Conservation (phyloP, 2,888 invertebrate genomes). For the Tinea trinotella region DNA sequence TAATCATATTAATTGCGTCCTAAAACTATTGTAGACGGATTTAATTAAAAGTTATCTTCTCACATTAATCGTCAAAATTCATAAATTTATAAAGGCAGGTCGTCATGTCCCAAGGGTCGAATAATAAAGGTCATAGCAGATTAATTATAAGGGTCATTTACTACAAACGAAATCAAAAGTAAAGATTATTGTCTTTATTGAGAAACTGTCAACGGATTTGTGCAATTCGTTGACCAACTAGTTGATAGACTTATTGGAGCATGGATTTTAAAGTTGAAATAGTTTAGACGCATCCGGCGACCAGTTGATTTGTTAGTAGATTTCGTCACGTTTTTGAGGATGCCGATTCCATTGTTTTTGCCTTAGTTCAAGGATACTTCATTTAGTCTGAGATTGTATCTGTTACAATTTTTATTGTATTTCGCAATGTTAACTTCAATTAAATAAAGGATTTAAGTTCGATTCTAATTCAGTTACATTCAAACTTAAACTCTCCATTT, state of each 20-base stretch:
- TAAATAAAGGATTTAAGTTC: too few species aligned
- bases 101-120: background rate
- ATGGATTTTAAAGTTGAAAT: slow-evolving; percentile 37
- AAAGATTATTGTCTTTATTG: slow-evolving; percentile 44
- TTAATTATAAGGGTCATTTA: background rate
- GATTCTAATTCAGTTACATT: too few species aligned
- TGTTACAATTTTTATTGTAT: background rate
- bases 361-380: background rate
- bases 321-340: background rate
- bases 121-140: background rate
- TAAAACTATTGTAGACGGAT: too few species aligned
- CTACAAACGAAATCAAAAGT: slow-evolving; percentile 13
- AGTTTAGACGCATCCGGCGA: slow-evolving; percentile 15
- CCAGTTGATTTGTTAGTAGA: slow-evolving; percentile 9
- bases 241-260: slow-evolving; percentile 61
- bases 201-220: slow-evolving; percentile 49
- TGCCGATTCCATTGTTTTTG: background rate
- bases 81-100: background rate
- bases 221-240: slow-evolving; percentile 44
- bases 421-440: background rate
- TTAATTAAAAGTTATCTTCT: too few species aligned
- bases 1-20: too few species aligned
- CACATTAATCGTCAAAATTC: too few species aligned
- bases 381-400: background rate
- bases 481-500: too few species aligned